Percentiles rank a stretch among this genome's conserved stretches.
Evolutionary conservation across 2,888 invertebrate species (phyloP).

Genomic region (Harpalus rufipes): DNA sequence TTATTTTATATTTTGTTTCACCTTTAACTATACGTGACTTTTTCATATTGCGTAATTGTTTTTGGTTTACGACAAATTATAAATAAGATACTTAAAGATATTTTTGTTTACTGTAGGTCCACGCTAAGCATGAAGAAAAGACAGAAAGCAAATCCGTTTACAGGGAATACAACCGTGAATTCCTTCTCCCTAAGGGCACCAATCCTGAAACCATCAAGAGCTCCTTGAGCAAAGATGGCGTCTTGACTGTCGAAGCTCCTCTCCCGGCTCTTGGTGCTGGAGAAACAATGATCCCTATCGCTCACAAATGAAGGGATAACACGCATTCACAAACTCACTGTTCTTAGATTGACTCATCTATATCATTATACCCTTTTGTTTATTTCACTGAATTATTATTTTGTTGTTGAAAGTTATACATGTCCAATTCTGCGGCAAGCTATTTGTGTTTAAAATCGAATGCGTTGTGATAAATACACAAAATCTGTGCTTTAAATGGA

Average conservation of each 20-base stretch:
- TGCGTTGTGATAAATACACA: constrained; percentile 54
- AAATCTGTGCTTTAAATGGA: constrained; percentile 53
- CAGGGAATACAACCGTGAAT: constrained; percentile 98
- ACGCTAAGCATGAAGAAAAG: constrained; percentile 99
- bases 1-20: background rate
- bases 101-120: constrained; percentile 82
- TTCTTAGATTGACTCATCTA: constrained; percentile 34
- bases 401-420: constrained; percentile 47
- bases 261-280: constrained; percentile 91
- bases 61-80: too few relatives aligned
- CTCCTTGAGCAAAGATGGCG: constrained; percentile 96
- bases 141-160: constrained; percentile 97
- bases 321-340: constrained; percentile 13
- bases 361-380: constrained; percentile 44
- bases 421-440: constrained; percentile 49
- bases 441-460: constrained; percentile 48
- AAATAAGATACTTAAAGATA: too few relatives aligned
- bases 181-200: constrained; percentile 96
- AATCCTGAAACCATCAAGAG: constrained; percentile 98
- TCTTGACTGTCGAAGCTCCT: constrained; percentile 97
- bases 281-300: constrained; percentile 91
- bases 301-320: constrained; percentile 78
- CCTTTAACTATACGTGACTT: background rate
- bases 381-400: constrained; percentile 38
- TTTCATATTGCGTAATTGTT: background rate